phyloP scores from a whole-genome alignment of 2,797 vertebrate species.

The Oryzias sinensis region DNA sequence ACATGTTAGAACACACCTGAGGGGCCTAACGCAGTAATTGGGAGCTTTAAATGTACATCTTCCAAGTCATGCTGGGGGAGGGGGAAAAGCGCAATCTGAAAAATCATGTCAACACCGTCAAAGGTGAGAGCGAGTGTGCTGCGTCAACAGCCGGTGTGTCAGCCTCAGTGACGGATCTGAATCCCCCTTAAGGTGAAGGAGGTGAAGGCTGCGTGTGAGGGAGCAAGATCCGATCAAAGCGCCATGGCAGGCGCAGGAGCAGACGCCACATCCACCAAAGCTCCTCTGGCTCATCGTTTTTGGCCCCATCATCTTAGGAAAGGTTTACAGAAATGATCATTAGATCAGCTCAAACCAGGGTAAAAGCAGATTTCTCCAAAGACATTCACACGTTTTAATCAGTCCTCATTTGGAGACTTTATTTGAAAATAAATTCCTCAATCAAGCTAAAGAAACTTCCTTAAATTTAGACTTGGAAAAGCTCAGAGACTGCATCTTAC shows the following conservation, averaged over 20 bases:
- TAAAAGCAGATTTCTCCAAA: not conserved
- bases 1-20: conserved; percentile 66
- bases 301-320: conserved; percentile 13
- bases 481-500: too few species aligned
- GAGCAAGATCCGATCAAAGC: conserved; percentile 37
- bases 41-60: conserved; percentile 62
- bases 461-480: not conserved
- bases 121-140: conserved; percentile 42
- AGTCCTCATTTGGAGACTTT: not conserved
- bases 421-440: too few species aligned
- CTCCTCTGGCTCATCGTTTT: conserved; percentile 8
- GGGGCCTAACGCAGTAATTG: conserved; percentile 64
- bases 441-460: not conserved
- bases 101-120: conserved; percentile 42
- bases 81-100: conserved; percentile 27
- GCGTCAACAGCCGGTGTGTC: conserved; percentile 56
- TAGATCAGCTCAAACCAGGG: conserved; percentile 2
- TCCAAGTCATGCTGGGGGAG: conserved; percentile 38
- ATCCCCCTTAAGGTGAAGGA: conserved; percentile 44
- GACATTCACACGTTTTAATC: not conserved
- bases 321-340: not conserved
- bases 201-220: conserved; percentile 16
- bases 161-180: conserved; percentile 51
- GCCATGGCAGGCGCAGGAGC: conserved; percentile 26
- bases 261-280: conserved; percentile 7